Percentiles rank a stretch among this genome's conserved stretches.
These are phyloP conservation scores for Tuta absoluta DNA, from an alignment of 2,888 invertebrate genomes.

Conservation along the genomic window DNA sequence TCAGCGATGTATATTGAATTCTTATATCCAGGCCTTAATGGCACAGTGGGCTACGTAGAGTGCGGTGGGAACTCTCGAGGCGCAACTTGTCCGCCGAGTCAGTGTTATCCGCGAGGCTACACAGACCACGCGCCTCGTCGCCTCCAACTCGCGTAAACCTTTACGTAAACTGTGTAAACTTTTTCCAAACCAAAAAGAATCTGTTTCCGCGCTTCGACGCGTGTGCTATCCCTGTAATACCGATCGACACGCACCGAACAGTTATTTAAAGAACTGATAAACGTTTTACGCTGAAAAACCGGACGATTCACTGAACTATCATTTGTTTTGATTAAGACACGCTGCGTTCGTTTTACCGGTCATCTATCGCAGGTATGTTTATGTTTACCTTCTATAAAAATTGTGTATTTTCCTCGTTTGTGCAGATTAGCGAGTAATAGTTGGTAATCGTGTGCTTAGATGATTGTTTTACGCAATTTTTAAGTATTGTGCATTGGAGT, in stretches of 20 bases:
- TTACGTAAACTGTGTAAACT: constrained; percentile 68
- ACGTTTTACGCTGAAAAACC: constrained; percentile 39
- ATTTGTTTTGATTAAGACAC: constrained; percentile 70
- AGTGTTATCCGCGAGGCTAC: constrained; percentile 57
- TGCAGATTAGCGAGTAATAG: neutral
- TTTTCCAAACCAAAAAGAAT: constrained; percentile 40
- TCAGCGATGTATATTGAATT: too few species aligned
- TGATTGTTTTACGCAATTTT: constrained; percentile 32
- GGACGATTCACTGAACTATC: constrained; percentile 54
- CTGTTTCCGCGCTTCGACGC: constrained; percentile 45
- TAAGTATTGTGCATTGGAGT: constrained; percentile 39
- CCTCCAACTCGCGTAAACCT: constrained; percentile 62
- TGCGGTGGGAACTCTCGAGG: constrained; percentile 7
- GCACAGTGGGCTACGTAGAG: constrained; percentile 37
- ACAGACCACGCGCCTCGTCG: constrained; percentile 65
- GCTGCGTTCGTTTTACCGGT: constrained; percentile 55
- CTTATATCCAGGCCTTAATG: too few species aligned
- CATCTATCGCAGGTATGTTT: constrained; percentile 67
- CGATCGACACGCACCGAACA: constrained; percentile 30
- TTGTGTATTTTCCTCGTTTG: constrained; percentile 11
- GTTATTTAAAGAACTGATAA: constrained; percentile 37
- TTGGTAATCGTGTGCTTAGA: constrained; percentile 26
- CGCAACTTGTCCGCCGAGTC: constrained; percentile 38
- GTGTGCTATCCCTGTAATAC: constrained; percentile 39
- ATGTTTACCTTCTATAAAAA: constrained; percentile 35